A percentile compares a stretch with the other conserved stretches of the same genome.
Evolutionary conservation across 2,888 invertebrate species (phyloP).

Genomic region (Theodoxus fluviatilis): DNA sequence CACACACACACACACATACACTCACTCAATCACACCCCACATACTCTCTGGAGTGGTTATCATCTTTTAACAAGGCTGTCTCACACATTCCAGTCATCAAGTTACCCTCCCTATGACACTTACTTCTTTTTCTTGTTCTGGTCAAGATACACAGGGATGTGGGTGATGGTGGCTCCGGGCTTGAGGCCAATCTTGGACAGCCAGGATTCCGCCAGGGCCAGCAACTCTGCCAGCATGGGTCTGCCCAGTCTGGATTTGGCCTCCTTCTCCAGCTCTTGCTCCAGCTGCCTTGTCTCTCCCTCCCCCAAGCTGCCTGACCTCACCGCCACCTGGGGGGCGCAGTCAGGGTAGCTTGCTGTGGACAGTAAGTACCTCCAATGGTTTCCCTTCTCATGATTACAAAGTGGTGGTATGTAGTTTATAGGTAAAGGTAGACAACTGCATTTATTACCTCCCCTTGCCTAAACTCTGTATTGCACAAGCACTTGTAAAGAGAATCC

Average conservation of each 20-base stretch:
- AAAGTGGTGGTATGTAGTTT: no score
- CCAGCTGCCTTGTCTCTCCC: slow-evolving; percentile 38
- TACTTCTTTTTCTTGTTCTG: slow-evolving; percentile 30
- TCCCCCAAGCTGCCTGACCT: slow-evolving; percentile 40
- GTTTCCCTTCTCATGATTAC: no score
- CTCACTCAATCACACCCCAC: no score
- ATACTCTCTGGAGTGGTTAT: no score
- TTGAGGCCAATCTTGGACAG: slow-evolving; percentile 35
- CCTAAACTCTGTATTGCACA: no score
- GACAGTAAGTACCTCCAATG: slow-evolving; percentile 17
- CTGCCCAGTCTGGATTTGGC: slow-evolving; percentile 29
- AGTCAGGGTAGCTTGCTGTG: slow-evolving; percentile 46
- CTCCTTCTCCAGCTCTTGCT: slow-evolving; percentile 34
- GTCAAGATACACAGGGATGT: slow-evolving; percentile 24
- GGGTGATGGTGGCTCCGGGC: slow-evolving; percentile 24
- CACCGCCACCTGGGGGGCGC: slow-evolving; percentile 43
- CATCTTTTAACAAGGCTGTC: no score
- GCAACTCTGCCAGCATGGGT: slow-evolving; percentile 35
- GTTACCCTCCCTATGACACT: no score
- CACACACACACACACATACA: no score
- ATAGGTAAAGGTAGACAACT: no score
- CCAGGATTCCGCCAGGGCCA: slow-evolving; percentile 31
- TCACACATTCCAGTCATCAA: no score
- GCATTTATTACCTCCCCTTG: no score
- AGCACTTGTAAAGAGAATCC: no score